These are phyloP conservation scores for Phaetusa simplex DNA, from an alignment of 2,113 vertebrate species.

Conservation along the genomic window DNA sequence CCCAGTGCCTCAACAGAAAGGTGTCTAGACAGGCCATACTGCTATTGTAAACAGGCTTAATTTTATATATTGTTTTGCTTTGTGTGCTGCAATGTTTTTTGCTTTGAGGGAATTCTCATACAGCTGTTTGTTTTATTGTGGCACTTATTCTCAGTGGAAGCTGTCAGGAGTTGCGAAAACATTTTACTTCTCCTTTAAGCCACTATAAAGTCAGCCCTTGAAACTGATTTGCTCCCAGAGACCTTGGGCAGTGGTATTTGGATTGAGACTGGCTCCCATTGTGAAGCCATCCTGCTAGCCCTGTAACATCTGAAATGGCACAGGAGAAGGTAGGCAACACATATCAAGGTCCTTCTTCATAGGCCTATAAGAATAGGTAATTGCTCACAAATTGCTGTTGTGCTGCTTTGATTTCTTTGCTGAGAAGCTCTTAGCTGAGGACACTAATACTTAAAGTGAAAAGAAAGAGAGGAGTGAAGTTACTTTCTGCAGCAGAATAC, in stretches of 20 bases:
- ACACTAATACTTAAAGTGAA: neutral
- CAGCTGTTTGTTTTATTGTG: neutral
- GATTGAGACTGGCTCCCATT: neutral
- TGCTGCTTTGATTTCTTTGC: neutral
- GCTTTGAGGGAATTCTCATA: neutral
- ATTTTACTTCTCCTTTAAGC: neutral
- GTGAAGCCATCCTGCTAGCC: neutral
- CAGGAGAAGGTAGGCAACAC: neutral
- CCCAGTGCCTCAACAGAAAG: neutral
- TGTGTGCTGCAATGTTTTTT: neutral
- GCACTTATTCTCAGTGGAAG: neutral
- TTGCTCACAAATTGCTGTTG: neutral
- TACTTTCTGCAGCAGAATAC: neutral
- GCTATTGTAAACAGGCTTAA: neutral
- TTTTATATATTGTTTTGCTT: neutral
- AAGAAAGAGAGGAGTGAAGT: neutral
- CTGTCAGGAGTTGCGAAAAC: neutral
- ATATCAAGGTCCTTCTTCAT: neutral
- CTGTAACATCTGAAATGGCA: neutral
- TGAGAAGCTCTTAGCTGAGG: neutral
- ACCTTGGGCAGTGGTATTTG: neutral
- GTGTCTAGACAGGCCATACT: neutral
- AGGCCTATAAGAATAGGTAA: neutral
- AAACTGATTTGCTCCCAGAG: neutral
- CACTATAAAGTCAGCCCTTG: neutral